Conservation (phyloP, 2,888 invertebrate genomes). For the Zeuzera pyrina region DNA sequence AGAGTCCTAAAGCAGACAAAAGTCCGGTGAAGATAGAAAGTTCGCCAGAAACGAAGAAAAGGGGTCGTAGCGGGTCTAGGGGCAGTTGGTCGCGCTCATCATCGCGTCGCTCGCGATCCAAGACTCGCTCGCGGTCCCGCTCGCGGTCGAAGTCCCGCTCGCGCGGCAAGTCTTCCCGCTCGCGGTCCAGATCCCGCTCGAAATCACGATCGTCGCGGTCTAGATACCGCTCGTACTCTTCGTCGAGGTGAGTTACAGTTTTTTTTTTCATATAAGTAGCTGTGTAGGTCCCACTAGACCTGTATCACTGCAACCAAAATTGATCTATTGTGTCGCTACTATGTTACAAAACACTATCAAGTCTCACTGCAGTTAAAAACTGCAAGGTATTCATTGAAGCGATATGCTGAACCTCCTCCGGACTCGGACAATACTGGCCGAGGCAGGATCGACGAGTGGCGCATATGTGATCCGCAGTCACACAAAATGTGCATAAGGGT, state of each 20-base stretch:
- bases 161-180: conserved; percentile 22
- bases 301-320: too few species aligned
- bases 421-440: too few species aligned
- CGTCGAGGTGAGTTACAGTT: conserved; percentile 47
- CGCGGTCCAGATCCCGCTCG: conserved; percentile 21
- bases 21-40: conserved; percentile 31
- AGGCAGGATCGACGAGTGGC: too few species aligned
- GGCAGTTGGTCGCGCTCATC: conserved; percentile 47
- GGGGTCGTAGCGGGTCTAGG: conserved; percentile 26
- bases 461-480: too few species aligned
- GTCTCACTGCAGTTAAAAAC: too few species aligned
- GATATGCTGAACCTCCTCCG: too few species aligned
- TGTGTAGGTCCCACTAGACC: too few species aligned
- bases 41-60: conserved; percentile 30
- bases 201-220: conserved; percentile 27
- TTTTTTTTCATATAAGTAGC: too few species aligned
- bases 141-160: conserved; percentile 8
- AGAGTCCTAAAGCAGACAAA: conserved; percentile 22
- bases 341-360: too few species aligned
- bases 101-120: conserved; percentile 30
- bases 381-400: too few species aligned
- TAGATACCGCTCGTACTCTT: conserved; percentile 64
- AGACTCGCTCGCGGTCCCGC: conserved; percentile 21
- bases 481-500: too few species aligned
- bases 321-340: too few species aligned